Base-by-base conservation (phyloP, 2,797 vertebrate species). In the Halcyon badia region DNA sequence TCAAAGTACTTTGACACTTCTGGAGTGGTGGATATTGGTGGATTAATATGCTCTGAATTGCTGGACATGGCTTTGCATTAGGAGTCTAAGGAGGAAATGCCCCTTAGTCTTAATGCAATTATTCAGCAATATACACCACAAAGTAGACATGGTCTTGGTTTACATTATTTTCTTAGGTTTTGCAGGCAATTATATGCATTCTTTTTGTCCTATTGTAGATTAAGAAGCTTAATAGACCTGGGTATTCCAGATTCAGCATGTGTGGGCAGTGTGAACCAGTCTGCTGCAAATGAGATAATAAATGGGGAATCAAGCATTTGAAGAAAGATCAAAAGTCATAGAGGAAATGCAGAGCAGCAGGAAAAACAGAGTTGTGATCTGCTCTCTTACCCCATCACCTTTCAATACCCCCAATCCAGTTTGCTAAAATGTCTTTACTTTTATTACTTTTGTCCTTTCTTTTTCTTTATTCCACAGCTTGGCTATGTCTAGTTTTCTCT, bases 61-160 rank as follows among this genome's bases (percentile, higher is more conserved):
- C 3, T 44, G 48, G 46, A 4, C 9, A 14, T 16, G 12, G 14
- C 3, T 39, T 39, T 48, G 49, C 9, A 4, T 24, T 24, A 35
- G 54, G 39, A 80, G 41, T 8, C 33, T 25, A 1, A 51, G 54
- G 51, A 77, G 24, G 41, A 61, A 41, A 24, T 9, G 14, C 0
- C 22, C 2, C 22, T 9, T 6, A n/a, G n/a, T 6, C 17, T 64
- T 25, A 3, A 7, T 26, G 21, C 11, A 28, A 6, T n/a, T 26
- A 3, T 5, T 14, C 21, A 35, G 42, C n/a, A 28, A 13, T 2
- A 5, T 11, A 30, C 0, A 4, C 16, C 51, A 16, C 14, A 26
- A 26, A 21, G 15, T 30, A 26, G 3, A 3, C 20, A 14, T 17
- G n/a, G 44, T 4, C 42, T 60, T 49, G 33, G 19, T 26, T 77